Base-by-base conservation (phyloP, 2,113 vertebrate species). In the Deroptyus accipitrinus region DNA sequence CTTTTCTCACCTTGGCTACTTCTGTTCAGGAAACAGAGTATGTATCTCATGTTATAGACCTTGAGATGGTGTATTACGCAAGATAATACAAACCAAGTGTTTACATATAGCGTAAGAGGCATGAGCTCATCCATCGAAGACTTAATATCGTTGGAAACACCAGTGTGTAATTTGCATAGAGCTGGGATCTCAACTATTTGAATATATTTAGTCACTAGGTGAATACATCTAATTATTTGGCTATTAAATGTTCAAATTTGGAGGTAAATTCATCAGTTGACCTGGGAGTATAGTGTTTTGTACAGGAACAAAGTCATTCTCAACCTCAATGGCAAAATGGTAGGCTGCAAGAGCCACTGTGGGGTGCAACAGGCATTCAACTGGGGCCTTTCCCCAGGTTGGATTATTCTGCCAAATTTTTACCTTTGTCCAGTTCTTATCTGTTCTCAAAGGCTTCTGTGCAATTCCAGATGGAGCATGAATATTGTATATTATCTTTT, bases 271-370 rank as follows among this genome's bases (percentile, higher is more conserved):
- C 4, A 30, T 25, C 37, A n/a, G 9, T 6, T 59, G 39, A 49
- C 3, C 2, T 55, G 17, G 22, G 37, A 39, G 10, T 44, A 61
- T 44, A 54, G 41, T 28, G 24, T 5, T 68, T 67, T 69, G 20
- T 49, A 48, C n/a, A 61, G 54, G 22, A 57, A 41, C 8, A 30
- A 74, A 48, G 15, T 37, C 1, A n/a, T 72, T 59, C 27, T 20
- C 31, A 25, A 12, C 4, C 7, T 1, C 17, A 30, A 12, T 12
- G 33, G 23, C 54, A 75, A 55, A 81, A 19, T 0, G 1, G 6
- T 44, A n/a, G 7, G 13, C 20, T 51, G n/a, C 6, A 46, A 68
- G 48, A 30, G 27, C 10, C 16, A 61, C 2, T 44, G 13, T 55
- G 39, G 10, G 25, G 10, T 48, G 48, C 11, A 30, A 13, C 22